A percentile compares a stretch with the other conserved stretches of the same genome.
These are phyloP conservation scores for Bergia puertoricense DNA, from an alignment of 92 coral and sea anemone genomes.

Conservation along the genomic window DNA sequence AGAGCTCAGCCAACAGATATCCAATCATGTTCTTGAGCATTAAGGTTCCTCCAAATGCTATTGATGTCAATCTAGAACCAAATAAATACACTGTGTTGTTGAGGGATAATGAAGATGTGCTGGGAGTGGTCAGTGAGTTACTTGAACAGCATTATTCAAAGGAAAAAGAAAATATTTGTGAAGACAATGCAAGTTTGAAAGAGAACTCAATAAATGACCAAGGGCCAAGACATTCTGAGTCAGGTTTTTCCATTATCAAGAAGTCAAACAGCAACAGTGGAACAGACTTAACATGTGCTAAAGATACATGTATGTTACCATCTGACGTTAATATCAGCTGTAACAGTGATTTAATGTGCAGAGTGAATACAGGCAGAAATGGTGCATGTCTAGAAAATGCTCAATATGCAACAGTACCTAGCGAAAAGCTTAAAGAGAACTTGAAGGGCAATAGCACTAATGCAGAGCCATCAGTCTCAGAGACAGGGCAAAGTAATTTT, in stretches of 20 bases:
- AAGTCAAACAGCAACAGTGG: background rate
- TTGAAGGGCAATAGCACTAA: background rate
- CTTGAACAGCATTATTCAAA: conserved; percentile 63
- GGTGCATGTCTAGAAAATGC: background rate
- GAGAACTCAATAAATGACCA: background rate
- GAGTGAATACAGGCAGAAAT: background rate
- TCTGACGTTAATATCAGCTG: background rate
- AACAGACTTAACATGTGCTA: background rate
- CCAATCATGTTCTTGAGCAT: conserved; percentile 82
- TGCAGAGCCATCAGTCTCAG: background rate
- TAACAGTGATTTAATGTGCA: background rate
- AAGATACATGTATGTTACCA: background rate
- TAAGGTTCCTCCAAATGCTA: conserved; percentile 61
- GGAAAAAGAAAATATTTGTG: conserved; percentile 30
- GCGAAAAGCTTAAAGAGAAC: background rate
- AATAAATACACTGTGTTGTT: conserved; percentile 88
- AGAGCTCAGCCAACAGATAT: conserved; percentile 57
- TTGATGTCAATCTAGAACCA: conserved; percentile 95
- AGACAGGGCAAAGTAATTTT: background rate
- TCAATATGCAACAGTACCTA: conserved; percentile 20
- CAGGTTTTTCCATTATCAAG: background rate
- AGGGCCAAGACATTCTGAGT: conserved; percentile 2
- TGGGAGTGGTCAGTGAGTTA: conserved; percentile 56
- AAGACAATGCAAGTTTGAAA: background rate
- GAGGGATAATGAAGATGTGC: conserved; percentile 77